Evolutionary conservation across 2,113 vertebrate genomes (phyloP), one percentile per base, ranked within the genome.

Genomic region (Trichomycterus rosablanca): DNA sequence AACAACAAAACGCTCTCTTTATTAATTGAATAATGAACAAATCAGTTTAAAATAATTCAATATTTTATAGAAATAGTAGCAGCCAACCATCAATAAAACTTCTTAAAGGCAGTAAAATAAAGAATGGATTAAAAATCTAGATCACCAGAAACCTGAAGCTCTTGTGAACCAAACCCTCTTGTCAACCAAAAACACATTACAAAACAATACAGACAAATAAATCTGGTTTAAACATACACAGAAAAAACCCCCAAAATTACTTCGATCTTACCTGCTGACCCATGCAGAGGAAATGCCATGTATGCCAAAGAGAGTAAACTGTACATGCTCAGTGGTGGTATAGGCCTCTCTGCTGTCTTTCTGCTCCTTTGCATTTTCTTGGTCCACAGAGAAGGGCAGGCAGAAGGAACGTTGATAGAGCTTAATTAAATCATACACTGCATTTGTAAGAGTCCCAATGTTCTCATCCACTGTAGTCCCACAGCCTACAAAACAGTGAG

Each of bases 241-340:
- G 19, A 40, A 32, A 42, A 60, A 22, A 5, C 12, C 39, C 28
- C 10, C n/a, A n/a, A 15, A 43, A 30, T 24, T 19, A 6, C 14
- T 16, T 37, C 16, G 24, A n/a, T 12, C 64, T 72, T 81, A 98
- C 96, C 91, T 94, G 83, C 90, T 92, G 69, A 97, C 81, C 96
- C 95, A 99, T 63, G 60, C 73, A 76, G 84, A 64, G 7, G 89
- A 87, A 82, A 98, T 92, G 62, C 94, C 91, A 68, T 99, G 96
- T 40, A 92, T 79, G 24, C 94, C 92, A 75, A 92, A 95, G 70
- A 97, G 59, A 23, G 90, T 95, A 79, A 98, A 98, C 59, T 97
- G 92, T 37, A 99, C 90, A 68, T 97, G 93, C 64, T 97, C 93
- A 5, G 89, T 84, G 55, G 89, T 85, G 57, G 87, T 87, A 16